Evolutionary conservation across 2,888 invertebrate genomes (phyloP).

Genomic region (Tinea pellionella): DNA sequence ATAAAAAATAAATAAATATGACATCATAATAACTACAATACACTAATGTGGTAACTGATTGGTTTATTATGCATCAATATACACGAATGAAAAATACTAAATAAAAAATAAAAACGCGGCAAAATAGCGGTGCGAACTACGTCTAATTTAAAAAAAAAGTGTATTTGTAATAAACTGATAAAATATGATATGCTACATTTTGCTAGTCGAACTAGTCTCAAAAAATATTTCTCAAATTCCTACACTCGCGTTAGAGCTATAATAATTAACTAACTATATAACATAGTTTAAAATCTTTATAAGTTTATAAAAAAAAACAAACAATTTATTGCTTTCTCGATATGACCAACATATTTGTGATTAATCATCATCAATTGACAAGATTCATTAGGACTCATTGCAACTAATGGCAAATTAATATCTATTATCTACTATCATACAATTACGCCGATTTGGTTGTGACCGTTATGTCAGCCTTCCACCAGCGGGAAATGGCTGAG

Average conservation of each 20-base stretch:
- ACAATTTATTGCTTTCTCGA: conserved; percentile 65
- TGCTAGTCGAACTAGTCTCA: conserved; percentile 9
- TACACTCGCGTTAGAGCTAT: conserved; percentile 27
- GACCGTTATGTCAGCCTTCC: too few species aligned
- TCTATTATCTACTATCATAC: neutral
- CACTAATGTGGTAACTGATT: conserved; percentile 60
- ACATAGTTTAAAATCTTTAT: conserved; percentile 60
- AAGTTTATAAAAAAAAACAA: conserved; percentile 24
- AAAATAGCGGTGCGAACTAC: conserved; percentile 1
- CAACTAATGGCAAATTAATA: conserved; percentile 5
- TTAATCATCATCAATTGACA: conserved; percentile 12
- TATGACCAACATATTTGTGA: conserved; percentile 52
- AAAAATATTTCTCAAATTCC: neutral
- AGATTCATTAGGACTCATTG: conserved; percentile 6
- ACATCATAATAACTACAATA: conserved; percentile 50
- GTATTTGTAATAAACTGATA: neutral
- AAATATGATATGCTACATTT: conserved; percentile 7
- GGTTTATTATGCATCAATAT: conserved; percentile 52
- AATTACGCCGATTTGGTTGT: neutral
- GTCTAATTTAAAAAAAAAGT: neutral
- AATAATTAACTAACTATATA: conserved; percentile 65
- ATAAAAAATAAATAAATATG: conserved; percentile 23
- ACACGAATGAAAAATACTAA: conserved; percentile 17
- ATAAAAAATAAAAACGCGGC: conserved; percentile 24
- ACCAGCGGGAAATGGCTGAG: too few species aligned